Percentiles rank a stretch among this genome's conserved stretches.
Evolutionary conservation across 2,797 vertebrate species (phyloP).

Genomic region (Tokudaia tokunoshimensis): DNA sequence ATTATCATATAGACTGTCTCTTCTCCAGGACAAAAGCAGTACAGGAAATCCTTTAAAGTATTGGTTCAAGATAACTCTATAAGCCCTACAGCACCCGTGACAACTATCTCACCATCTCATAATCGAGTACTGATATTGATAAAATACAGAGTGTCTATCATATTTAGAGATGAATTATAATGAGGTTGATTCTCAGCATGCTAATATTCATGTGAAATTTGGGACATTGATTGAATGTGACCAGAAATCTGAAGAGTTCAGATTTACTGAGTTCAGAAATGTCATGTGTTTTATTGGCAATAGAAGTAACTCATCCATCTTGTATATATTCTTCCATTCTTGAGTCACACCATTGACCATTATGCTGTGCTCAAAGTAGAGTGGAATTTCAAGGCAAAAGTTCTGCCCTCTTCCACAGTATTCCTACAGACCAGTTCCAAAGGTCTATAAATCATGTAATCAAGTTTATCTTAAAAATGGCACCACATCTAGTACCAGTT

Average conservation of each 20-base stretch:
- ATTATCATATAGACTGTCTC: not conserved
- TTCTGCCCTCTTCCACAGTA: not conserved
- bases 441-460: not conserved
- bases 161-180: conserved; percentile 1
- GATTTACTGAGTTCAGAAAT: not conserved
- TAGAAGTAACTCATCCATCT: not conserved
- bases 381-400: not conserved
- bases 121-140: not conserved
- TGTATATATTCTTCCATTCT: not conserved
- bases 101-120: not conserved
- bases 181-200: not conserved
- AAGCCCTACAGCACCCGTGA: not conserved
- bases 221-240: not conserved
- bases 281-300: not conserved
- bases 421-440: not conserved
- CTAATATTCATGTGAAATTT: not conserved
- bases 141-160: not conserved
- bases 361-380: not conserved
- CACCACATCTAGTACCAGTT: not conserved
- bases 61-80: conserved; percentile 1
- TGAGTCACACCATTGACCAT: not conserved
- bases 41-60: conserved; percentile 5
- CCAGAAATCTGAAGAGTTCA: not conserved
- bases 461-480: not conserved
- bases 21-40: not conserved